A percentile compares a stretch with the other conserved stretches of the same genome.
Evolutionary conservation across 2,113 vertebrate genomes (phyloP).

Genomic region (Sinocyclocheilus anshuiensis): DNA sequence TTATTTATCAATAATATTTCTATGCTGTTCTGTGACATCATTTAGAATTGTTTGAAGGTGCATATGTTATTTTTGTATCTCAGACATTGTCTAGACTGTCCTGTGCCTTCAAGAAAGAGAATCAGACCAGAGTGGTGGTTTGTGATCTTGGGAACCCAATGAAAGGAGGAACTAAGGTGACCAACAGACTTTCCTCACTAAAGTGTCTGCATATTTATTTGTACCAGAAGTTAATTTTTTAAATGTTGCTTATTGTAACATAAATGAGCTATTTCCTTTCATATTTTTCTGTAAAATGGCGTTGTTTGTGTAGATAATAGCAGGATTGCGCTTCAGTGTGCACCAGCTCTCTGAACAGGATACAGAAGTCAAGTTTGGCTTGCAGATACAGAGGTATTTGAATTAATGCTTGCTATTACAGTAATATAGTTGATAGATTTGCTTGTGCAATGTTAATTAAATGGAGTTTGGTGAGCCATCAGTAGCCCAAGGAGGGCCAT

Average conservation of each 20-base stretch:
- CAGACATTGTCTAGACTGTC: constrained; percentile 87
- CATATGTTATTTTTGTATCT: constrained; percentile 24
- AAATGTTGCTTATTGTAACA: neutral
- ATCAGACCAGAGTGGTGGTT: constrained; percentile 91
- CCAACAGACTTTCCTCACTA: neutral
- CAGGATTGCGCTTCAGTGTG: constrained; percentile 89
- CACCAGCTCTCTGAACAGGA: constrained; percentile 96
- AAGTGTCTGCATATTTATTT: neutral
- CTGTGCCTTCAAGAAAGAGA: constrained; percentile 93
- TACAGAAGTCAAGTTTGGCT: constrained; percentile 88
- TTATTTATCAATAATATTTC: neutral
- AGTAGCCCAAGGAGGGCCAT: neutral
- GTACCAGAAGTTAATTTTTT: neutral
- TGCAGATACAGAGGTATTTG: constrained; percentile 88
- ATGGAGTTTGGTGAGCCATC: neutral
- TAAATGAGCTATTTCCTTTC: neutral
- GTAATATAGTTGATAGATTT: neutral
- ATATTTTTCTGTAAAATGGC: neutral
- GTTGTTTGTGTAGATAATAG: constrained; percentile 76
- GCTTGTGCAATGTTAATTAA: neutral
- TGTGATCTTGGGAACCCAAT: constrained; percentile 98
- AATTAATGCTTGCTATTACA: neutral
- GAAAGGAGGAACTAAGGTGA: constrained; percentile 93
- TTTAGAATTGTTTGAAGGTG: neutral
- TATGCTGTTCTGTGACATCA: neutral